Conservation (phyloP, 2,113 vertebrate species). For the Python bivittatus region DNA sequence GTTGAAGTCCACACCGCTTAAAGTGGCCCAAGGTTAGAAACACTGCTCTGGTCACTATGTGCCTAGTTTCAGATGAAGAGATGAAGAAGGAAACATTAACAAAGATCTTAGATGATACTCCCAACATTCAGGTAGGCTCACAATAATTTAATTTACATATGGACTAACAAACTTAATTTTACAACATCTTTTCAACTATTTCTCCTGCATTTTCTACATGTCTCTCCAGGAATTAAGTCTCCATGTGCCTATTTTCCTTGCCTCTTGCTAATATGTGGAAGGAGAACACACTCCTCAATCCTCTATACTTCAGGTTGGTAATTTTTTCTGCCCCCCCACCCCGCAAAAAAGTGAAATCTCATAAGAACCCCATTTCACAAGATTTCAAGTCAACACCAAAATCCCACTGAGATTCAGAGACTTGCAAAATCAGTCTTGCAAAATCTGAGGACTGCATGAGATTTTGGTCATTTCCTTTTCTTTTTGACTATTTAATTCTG, state of each 20-base stretch:
- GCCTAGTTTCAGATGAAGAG: background rate
- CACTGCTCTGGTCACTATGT: background rate
- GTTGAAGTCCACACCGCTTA: too few relatives aligned
- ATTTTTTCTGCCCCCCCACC: background rate
- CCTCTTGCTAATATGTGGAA: background rate
- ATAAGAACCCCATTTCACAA: background rate
- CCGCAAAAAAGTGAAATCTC: background rate
- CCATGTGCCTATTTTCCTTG: background rate
- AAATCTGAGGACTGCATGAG: background rate
- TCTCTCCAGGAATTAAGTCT: background rate
- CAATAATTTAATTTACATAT: background rate
- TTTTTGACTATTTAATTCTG: background rate
- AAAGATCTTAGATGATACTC: background rate
- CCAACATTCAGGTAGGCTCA: background rate
- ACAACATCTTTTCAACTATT: background rate
- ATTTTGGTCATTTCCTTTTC: background rate
- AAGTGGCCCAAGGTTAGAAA: too few relatives aligned
- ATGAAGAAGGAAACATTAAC: background rate
- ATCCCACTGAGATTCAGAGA: background rate
- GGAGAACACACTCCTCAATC: background rate
- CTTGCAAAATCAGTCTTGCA: background rate
- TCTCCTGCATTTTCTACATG: background rate
- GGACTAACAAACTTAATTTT: background rate
- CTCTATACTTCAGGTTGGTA: background rate
- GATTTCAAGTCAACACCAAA: background rate